Base-by-base conservation (phyloP, 2,113 vertebrate species). In the Brachionichthys hirsutus region DNA sequence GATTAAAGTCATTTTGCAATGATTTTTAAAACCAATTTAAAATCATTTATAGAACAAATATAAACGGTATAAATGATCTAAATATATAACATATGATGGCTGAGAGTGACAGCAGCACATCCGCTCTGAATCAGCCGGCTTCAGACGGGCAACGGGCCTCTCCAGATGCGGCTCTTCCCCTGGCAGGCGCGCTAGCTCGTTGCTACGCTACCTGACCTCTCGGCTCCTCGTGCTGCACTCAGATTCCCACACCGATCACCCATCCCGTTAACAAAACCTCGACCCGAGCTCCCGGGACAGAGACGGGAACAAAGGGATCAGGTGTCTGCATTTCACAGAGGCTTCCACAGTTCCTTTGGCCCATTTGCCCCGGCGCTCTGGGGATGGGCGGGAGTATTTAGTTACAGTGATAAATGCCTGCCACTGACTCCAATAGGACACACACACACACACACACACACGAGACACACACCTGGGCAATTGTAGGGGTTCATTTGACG, bases 171-270 rank as follows among this genome's bases (percentile, higher is more conserved):
- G 50, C 18, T 52, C 58, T 53, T n/a, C 78, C 52, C 53, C 57
- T 38, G 54, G 76, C 15, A 12, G 64, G 67, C 12, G 0, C 9
- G 10, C 62, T 22, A 13, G 19, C 74, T 67, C 70, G 71, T 55
- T 63, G 16, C 30, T 50, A 2, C 8, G 84, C 86, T 86, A 92
- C 85, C 87, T 90, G 90, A 91, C 90, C 87, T 62, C 48, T 81
- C 48, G 88, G 81, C 70, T 89, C 84, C 78, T 85, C n/a, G 77
- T 18, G 59, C 73, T 16, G 67, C 9, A 12, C 75, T 87, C 44
- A 18, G 52, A 70, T 85, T 92, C 89, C 86, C 90, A 90, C 87
- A 84, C 67, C 65, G 76, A 76, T 88, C 84, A 49, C 24, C 70
- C 62, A 46, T 67, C 59, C 34, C 14, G 16, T 44, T 19, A 16